Base-by-base conservation (phyloP, 1,140 invertebrate species). In the Drusus annulatus region DNA sequence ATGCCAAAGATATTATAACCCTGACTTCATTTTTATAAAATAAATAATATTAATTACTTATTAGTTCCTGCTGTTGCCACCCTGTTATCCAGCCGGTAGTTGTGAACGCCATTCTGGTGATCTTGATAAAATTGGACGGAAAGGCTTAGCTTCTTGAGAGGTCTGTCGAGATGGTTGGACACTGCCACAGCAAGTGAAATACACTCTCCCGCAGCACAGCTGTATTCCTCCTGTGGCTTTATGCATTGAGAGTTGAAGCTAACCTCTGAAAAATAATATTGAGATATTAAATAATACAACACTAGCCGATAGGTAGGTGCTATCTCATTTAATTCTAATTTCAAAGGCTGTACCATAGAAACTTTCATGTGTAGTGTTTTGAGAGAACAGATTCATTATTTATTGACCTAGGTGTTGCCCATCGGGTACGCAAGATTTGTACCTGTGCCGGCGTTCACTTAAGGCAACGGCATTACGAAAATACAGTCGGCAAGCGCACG, bases 61-160 rank as follows among this genome's bases (percentile, higher is more conserved):
- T 96, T 94, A 80, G 94, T 93, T 45, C 96, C 96, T 78, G 94
- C 93, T 58, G 94, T 94, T 16, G 95, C 94, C 58, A 97, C 89
- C 84, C 95, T 92, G 36, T 94, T 96, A 84, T 97, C 96, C 63
- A 97, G 88, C 84, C 94, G 92, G 88, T 96, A 96, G 89, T 96
- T 96, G 80, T 93, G 92, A 62, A 93, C 92, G 31, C 96, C 96
- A 88, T 97, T 97, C 85, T 96, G 94, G 88, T 97, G 95, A 87
- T 98, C 96, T 89, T 98, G 96, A 88, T 96, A 97, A 86, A 96
- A 96, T 84, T 95, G 93, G 19, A 97, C 91, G 6, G 93, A 93
- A 6, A 97, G 89, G 63, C 91, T 92, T 25, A 97, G 88, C 80
- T 95, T 92, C 74, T 91, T 90, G 31, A 96, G 86, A 68, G 94